phyloP scores from a whole-genome alignment of 35 echinoderm and acorn worm genomes.

The Holothuria glaberrima region DNA sequence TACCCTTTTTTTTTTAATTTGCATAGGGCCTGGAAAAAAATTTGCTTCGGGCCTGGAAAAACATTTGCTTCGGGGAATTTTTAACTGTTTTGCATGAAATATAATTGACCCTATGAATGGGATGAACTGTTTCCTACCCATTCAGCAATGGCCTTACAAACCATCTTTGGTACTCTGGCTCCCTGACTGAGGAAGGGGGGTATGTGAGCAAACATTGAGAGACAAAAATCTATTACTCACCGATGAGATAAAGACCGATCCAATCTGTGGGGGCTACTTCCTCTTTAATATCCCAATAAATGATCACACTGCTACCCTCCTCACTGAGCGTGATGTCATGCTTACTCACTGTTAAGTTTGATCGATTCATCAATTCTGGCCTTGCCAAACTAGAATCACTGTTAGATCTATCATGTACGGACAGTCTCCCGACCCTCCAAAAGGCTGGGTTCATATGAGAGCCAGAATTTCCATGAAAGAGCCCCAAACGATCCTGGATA shows the following conservation, averaged over 20 bases:
- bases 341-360: conserved; percentile 85
- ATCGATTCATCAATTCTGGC: conserved; percentile 77
- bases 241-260: conserved; percentile 89
- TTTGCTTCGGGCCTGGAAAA: no score
- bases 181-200: no score
- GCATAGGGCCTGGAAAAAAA: no score
- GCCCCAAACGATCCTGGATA: conserved; percentile 79
- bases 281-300: conserved; percentile 96
- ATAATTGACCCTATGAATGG: no score
- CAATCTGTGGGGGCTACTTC: conserved; percentile 76
- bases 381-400: conserved; percentile 92
- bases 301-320: conserved; percentile 71
- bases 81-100: no score
- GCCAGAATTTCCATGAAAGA: conserved; percentile 56
- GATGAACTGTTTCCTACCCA: no score
- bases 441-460: conserved; percentile 61
- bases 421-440: conserved; percentile 72
- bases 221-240: conserved; percentile 80
- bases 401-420: conserved; percentile 88
- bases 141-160: no score
- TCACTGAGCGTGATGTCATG: conserved; percentile 76
- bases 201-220: no score
- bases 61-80: no score
- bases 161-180: no score
- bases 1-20: no score